Evolutionary conservation across 2,797 vertebrate species (phyloP), one percentile per base, ranked within the genome.

Genomic region (Sebastes jordani): DNA sequence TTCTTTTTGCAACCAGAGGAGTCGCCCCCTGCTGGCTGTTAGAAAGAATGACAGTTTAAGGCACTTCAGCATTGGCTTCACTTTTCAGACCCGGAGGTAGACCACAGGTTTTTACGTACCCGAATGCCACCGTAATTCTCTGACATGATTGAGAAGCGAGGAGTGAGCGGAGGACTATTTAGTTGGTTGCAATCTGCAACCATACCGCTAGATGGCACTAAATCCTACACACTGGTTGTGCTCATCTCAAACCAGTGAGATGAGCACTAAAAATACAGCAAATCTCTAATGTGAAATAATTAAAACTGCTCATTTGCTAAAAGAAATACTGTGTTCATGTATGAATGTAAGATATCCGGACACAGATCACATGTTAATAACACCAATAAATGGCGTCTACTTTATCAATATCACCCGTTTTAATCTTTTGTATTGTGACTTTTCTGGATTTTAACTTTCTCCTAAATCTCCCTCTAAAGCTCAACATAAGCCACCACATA

Each of bases 301-400:
- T 6, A 7, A 34, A 64, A 64, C 7, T 8, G 6, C 5, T 36
- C 14, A 14, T 36, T 64, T 11, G 5, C 11, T 18, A 54, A 54
- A 34, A 23, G 6, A 16, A 69, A 36, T 18, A 16, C 8, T 58
- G 11, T 58, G 52, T 65, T 58, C 25, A 38, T 5, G 20, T 46
- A 11, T 30, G 23, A 3, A 20, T 27, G 16, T 30, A 4, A 22
- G 1, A 74, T 20, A 69, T 74, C 69, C 67, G 71, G 55, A 56
- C 65, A 76, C 59, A 61, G 23, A 67, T 46, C 5, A 20, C 23
- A 52, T 55, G 64, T 82, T 76, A 32, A 78, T 36, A 36, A 36
- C 34, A 36, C 34, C 34, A 36, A 36, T 36, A 36, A 13, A 36
- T 36, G 34, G 11, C 11, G 1, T 36, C 34, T 36, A 36, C 34